phyloP scores from a whole-genome alignment of 2,113 vertebrate species.

The Orientallactaga bullata region DNA sequence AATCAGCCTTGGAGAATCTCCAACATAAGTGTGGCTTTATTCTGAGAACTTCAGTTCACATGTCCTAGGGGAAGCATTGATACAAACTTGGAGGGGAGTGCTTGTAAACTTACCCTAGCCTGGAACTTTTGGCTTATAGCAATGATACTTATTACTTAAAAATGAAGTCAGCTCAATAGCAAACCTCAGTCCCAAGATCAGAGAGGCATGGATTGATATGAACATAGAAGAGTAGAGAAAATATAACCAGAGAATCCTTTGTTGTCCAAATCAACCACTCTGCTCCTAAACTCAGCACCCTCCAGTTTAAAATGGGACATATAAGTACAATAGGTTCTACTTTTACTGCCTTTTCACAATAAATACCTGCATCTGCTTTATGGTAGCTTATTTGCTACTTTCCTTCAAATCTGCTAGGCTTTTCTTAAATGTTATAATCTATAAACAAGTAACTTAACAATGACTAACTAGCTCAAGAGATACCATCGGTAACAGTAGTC shows the following conservation, averaged over 20 bases:
- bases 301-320: constrained; percentile 3
- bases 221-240: not conserved
- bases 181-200: not conserved
- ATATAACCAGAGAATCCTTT: not conserved
- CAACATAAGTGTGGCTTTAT: not conserved
- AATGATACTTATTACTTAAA: not conserved
- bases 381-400: not conserved
- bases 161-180: not conserved
- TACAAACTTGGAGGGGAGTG: not conserved
- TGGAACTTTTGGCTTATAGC: not conserved
- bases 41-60: too few species aligned
- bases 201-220: not conserved
- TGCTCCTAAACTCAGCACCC: not conserved
- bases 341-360: constrained; percentile 28
- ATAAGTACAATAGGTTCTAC: not conserved
- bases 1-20: not conserved
- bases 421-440: not conserved
- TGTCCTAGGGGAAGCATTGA: not conserved
- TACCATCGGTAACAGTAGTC: not conserved
- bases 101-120: too few species aligned
- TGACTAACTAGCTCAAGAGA: not conserved
- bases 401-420: not conserved
- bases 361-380: not conserved
- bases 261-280: not conserved
- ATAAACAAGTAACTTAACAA: not conserved